Evolutionary conservation across 2,113 vertebrate species (phyloP).

Genomic region (Paradoxurus hermaphroditus): DNA sequence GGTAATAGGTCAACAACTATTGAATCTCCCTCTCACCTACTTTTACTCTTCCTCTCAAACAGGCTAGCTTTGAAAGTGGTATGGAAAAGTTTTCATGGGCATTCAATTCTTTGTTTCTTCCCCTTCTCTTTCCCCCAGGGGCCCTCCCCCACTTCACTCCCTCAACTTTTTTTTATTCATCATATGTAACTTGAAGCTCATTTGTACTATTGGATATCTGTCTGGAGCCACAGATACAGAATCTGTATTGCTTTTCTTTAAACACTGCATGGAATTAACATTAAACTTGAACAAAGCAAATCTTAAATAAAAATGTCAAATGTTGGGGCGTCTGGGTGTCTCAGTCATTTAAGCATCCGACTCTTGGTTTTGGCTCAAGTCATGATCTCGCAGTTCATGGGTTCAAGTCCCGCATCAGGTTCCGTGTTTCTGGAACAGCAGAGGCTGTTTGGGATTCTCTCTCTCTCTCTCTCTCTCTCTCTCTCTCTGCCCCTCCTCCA

Average conservation of each 20-base stretch:
- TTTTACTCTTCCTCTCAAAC: slow-evolving; percentile 86
- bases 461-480: no score
- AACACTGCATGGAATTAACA: slow-evolving; percentile 99
- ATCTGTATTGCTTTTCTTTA: slow-evolving; percentile 98
- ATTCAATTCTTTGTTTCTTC: slow-evolving; percentile 86
- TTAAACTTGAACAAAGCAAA: slow-evolving; percentile 95
- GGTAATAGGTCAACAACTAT: slow-evolving; percentile 87
- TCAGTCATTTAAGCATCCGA: no score
- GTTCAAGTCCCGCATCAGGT: no score
- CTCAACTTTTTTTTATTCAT: slow-evolving; percentile 91
- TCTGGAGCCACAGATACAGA: slow-evolving; percentile 98
- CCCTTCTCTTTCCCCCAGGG: slow-evolving; percentile 74
- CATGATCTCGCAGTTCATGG: no score
- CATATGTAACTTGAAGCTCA: slow-evolving; percentile 98
- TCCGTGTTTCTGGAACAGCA: no score
- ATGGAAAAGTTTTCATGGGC: slow-evolving; percentile 89
- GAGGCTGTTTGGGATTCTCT: no score
- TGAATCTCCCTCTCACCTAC: slow-evolving; percentile 90
- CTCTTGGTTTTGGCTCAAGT: no score
- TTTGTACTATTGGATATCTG: slow-evolving; percentile 99
- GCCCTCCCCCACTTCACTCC: slow-evolving; percentile 80
- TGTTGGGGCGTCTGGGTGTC: not conserved
- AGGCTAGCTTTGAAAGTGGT: slow-evolving; percentile 88
- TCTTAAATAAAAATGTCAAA: slow-evolving; percentile 94
- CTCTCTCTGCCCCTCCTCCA: no score